Percentiles rank a stretch among this genome's conserved stretches.
Conservation (phyloP, 2,888 invertebrate species). For the Caenorhabditis sulstoni region DNA sequence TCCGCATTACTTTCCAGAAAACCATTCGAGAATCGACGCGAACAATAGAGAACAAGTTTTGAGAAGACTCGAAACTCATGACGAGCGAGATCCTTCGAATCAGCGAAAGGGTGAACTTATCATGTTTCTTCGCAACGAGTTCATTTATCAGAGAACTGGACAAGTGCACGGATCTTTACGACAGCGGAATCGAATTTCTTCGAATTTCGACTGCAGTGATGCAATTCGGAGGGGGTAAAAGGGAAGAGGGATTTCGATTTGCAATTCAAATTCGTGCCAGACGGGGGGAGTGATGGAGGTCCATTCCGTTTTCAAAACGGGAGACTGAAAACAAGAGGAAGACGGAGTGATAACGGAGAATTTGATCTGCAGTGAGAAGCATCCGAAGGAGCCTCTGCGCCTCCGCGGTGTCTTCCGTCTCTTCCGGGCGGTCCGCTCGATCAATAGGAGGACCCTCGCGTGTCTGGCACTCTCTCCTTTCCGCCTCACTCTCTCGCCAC, state of each 20-base stretch:
- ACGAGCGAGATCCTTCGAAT: background rate
- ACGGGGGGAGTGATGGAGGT: background rate
- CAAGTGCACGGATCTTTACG: background rate
- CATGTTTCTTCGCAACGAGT: background rate
- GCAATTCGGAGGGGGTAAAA: background rate
- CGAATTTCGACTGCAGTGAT: background rate
- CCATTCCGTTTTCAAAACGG: background rate
- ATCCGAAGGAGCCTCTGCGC: slow-evolving; percentile 9
- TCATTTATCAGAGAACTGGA: slow-evolving; percentile 8
- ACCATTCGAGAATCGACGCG: background rate
- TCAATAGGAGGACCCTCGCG: slow-evolving; percentile 20
- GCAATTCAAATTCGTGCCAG: slow-evolving; percentile 12
- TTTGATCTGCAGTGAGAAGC: too few species aligned
- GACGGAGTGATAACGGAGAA: background rate
- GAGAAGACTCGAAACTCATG: background rate
- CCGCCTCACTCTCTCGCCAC: slow-evolving; percentile 26
- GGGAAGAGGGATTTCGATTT: background rate
- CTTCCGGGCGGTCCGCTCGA: slow-evolving; percentile 34
- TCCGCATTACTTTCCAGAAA: background rate
- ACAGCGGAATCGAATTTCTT: background rate
- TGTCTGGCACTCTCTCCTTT: slow-evolving; percentile 29
- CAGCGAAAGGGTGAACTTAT: slow-evolving; percentile 6
- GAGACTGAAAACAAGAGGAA: background rate
- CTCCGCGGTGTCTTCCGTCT: slow-evolving; percentile 20
- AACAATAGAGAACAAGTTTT: background rate